phyloP scores from a whole-genome alignment of 1,140 invertebrate genomes.

The Pseudoatta argentina region DNA sequence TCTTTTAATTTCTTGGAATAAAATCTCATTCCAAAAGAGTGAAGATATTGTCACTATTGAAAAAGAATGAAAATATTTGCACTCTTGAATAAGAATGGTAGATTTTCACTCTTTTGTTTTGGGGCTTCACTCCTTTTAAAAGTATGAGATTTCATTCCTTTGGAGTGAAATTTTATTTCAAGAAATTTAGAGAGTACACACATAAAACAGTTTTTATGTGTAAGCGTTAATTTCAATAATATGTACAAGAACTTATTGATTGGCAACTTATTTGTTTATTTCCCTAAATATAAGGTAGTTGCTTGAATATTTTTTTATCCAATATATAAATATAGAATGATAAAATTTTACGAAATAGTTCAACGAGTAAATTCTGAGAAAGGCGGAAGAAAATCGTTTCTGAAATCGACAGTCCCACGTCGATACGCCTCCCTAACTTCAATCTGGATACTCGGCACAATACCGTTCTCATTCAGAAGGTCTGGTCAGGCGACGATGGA shows the following conservation, averaged over 20 bases:
- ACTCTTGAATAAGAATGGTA: too few species aligned
- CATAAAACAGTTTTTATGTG: background rate
- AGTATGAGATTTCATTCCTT: too few species aligned
- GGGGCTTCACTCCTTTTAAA: too few species aligned
- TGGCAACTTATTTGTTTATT: too few species aligned
- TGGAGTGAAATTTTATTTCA: too few species aligned
- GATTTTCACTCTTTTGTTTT: too few species aligned
- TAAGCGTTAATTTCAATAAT: background rate
- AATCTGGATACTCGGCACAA: slow-evolving; percentile 62
- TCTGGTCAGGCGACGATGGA: slow-evolving; percentile 71
- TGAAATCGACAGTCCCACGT: slow-evolving; percentile 50
- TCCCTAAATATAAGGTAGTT: background rate
- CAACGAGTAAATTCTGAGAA: background rate
- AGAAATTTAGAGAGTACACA: too few species aligned
- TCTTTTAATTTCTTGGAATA: too few species aligned
- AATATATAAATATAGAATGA: background rate
- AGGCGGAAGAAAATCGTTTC: slow-evolving; percentile 44
- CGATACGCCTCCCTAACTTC: slow-evolving; percentile 56
- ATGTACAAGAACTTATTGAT: too few species aligned
- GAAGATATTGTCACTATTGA: too few species aligned
- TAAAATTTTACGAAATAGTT: background rate
- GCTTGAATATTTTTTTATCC: background rate
- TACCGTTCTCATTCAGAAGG: slow-evolving; percentile 69
- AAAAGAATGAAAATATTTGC: too few species aligned
- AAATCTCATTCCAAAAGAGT: too few species aligned